Evolutionary conservation across 1,140 invertebrate species (phyloP), one percentile per base, ranked within the genome.

Genomic region (Drosophila setifemur): DNA sequence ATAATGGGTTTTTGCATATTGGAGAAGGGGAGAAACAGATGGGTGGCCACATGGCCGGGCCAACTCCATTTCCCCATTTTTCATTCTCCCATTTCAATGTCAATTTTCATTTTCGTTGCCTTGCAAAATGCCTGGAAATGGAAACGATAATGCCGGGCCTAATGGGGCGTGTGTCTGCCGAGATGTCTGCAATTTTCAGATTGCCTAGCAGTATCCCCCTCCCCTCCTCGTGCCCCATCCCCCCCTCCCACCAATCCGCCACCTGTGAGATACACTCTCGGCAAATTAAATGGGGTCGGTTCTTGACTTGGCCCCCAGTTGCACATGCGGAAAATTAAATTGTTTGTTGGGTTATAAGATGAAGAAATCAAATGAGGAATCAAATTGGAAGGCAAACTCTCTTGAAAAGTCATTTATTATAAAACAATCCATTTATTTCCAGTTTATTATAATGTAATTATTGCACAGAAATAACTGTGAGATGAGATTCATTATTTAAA

Each of bases 91-190:
- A 83, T 79, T 85, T 85, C 81, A 79, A 85, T 85, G 64, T 79
- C 71, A 79, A 85, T 85, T 79, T 73, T 61, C 57, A 73, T 82
- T 82, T 82, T 60, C 57, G 35, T 82, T 82, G 54, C 48, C 48
- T 77, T 68, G 64, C 54, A 39, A 66, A 72, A 52, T 61, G 74
- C 37, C 69, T 54, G 54, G 40, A 47, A 68, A 40, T 61, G 57
- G 54, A 58, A 73, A 73, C 48, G 68, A 78, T 83, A 72, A 72
- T 55, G 50, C 47, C 48, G 31, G 37, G 42, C 47, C 67, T 55
- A 70, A 64, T 55, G 37, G 71, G 29, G 52, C 43, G 76, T 60
- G 58, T 74, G 57, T 68, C 77, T 78, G 75, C 63, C 63, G 37
- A 48, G 48, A 43, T 60, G 73, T 73, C 64, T 73, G 73, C 69